phyloP scores from a whole-genome alignment of 2,113 vertebrate genomes.

The Ahaetulla prasina region DNA sequence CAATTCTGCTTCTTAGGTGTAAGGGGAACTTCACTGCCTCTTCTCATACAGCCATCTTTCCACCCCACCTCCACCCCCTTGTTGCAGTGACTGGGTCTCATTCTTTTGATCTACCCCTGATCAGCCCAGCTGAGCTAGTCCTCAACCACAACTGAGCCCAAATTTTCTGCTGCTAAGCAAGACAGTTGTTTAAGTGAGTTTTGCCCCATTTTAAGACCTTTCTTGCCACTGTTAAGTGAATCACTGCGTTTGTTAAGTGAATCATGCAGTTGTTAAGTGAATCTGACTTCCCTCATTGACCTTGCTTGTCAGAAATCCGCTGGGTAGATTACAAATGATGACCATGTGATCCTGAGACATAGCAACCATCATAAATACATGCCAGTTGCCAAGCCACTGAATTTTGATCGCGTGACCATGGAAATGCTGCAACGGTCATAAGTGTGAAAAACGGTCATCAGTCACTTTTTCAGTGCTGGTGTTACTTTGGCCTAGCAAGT shows the following conservation, averaged over 20 bases:
- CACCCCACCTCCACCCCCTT: neutral
- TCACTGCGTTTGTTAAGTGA: neutral
- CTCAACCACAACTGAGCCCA: neutral
- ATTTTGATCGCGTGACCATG: neutral
- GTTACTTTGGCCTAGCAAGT: neutral
- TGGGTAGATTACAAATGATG: too few relatives aligned
- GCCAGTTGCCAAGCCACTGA: neutral
- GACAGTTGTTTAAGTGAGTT: neutral
- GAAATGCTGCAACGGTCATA: neutral
- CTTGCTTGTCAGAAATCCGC: neutral
- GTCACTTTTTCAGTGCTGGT: neutral
- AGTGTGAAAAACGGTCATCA: neutral
- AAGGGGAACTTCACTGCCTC: neutral
- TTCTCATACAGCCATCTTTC: neutral
- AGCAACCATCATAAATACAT: too few relatives aligned
- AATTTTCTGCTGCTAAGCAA: neutral
- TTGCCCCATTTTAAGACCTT: neutral
- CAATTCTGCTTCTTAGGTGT: neutral
- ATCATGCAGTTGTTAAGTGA: neutral
- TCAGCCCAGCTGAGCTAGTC: neutral
- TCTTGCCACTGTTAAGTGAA: neutral
- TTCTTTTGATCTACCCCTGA: neutral
- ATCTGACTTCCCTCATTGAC: neutral
- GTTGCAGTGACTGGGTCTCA: neutral
- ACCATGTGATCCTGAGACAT: too few relatives aligned